Conservation (phyloP, 2,888 invertebrate species). For the Trichacis sp. region DNA sequence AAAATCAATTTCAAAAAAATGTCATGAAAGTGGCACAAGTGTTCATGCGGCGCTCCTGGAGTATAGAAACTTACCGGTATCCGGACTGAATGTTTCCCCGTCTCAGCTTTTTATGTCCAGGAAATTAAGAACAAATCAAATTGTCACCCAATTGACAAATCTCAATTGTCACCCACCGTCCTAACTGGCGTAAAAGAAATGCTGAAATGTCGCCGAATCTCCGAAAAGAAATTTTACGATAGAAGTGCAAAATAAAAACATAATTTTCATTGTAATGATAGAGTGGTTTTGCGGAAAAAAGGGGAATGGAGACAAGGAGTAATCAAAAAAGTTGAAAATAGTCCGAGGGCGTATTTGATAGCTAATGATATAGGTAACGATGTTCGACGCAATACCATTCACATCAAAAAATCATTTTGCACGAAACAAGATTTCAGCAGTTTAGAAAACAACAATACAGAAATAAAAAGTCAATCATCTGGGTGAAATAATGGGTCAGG, state of each 20-base stretch:
- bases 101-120: conserved; percentile 19
- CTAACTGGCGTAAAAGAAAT: background rate
- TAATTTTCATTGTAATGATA: background rate
- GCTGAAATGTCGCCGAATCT: background rate
- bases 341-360: background rate
- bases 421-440: too few species aligned
- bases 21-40: too few species aligned
- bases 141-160: too few species aligned
- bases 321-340: background rate
- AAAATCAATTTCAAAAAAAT: too few species aligned
- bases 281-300: background rate
- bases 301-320: background rate
- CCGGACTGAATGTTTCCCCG: conserved; percentile 18
- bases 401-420: too few species aligned
- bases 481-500: too few species aligned
- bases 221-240: conserved; percentile 2
- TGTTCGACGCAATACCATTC: background rate
- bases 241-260: background rate
- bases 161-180: too few species aligned
- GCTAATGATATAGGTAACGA: background rate
- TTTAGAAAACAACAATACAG: too few species aligned
- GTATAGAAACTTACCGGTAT: too few species aligned
- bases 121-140: conserved; percentile 8
- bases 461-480: too few species aligned
- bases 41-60: conserved; percentile 14